A percentile compares a stretch with the other conserved stretches of the same genome.
Evolutionary conservation across 2,113 vertebrate species (phyloP).

Genomic region (Scartelaos histophorus): DNA sequence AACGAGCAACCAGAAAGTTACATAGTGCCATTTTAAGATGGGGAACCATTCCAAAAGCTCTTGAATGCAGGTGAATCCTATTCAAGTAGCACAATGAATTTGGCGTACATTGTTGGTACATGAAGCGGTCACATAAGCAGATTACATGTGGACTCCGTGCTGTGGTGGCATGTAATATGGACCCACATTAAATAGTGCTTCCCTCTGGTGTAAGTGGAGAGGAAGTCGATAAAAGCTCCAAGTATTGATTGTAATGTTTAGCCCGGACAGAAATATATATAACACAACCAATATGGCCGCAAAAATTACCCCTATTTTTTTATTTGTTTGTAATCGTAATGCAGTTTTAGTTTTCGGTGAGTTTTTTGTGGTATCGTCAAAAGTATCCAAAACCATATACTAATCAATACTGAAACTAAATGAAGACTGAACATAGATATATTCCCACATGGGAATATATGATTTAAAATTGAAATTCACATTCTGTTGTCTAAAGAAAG

Average conservation of each 20-base stretch:
- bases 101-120: not conserved
- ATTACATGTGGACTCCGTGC: conserved; percentile 28
- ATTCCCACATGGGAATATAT: too few relatives aligned
- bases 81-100: not conserved
- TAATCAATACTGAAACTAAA: too few relatives aligned
- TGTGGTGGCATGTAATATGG: conserved; percentile 42
- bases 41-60: too few relatives aligned
- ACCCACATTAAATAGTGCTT: conserved; percentile 26
- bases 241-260: conserved; percentile 47
- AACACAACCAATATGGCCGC: conserved; percentile 20
- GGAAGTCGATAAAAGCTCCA: conserved; percentile 47
- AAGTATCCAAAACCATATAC: too few relatives aligned
- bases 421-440: too few relatives aligned
- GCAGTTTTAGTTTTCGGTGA: not conserved
- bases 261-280: conserved; percentile 38
- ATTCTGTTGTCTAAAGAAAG: too few relatives aligned
- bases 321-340: not conserved
- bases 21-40: too few relatives aligned
- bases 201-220: conserved; percentile 58
- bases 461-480: too few relatives aligned
- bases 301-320: not conserved
- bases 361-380: too few relatives aligned
- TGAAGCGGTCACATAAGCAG: not conserved
- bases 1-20: too few relatives aligned
- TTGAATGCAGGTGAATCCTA: too few relatives aligned